These are phyloP conservation scores for Pammene aurita DNA, from an alignment of 2,888 invertebrate genomes.

Conservation along the genomic window DNA sequence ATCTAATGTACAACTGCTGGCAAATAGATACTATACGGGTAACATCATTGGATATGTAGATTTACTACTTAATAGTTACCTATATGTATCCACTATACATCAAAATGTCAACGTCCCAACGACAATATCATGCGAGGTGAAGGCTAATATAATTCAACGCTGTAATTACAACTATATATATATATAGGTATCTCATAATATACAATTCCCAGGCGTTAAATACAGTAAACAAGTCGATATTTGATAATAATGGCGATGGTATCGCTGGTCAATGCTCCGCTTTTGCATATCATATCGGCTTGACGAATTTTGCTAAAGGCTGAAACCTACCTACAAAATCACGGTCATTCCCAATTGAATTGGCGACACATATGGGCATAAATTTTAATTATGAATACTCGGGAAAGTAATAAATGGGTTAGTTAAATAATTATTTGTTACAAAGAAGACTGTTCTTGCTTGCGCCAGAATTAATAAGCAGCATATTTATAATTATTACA, in stretches of 20 bases:
- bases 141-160: slow-evolving; percentile 23
- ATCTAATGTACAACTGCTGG: too few species aligned
- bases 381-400: too few species aligned
- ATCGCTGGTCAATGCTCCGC: slow-evolving; percentile 19
- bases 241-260: slow-evolving; percentile 12
- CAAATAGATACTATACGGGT: too few species aligned
- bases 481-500: neutral
- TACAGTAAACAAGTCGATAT: slow-evolving; percentile 24
- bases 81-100: neutral
- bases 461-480: neutral
- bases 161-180: slow-evolving; percentile 13
- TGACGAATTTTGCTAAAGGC: neutral
- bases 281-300: neutral
- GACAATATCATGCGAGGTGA: slow-evolving; percentile 12
- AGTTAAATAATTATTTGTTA: too few species aligned
- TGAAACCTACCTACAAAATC: neutral
- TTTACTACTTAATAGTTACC: neutral
- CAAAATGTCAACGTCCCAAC: neutral
- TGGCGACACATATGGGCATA: too few species aligned
- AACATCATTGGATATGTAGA: too few species aligned
- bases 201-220: slow-evolving; percentile 12
- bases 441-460: neutral
- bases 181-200: slow-evolving; percentile 12
- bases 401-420: too few species aligned
- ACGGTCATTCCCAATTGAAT: too few species aligned